A percentile compares a stretch with the other conserved stretches of the same genome.
Evolutionary conservation across 2,797 vertebrate species (phyloP).

Genomic region (Gallirallus australis): DNA sequence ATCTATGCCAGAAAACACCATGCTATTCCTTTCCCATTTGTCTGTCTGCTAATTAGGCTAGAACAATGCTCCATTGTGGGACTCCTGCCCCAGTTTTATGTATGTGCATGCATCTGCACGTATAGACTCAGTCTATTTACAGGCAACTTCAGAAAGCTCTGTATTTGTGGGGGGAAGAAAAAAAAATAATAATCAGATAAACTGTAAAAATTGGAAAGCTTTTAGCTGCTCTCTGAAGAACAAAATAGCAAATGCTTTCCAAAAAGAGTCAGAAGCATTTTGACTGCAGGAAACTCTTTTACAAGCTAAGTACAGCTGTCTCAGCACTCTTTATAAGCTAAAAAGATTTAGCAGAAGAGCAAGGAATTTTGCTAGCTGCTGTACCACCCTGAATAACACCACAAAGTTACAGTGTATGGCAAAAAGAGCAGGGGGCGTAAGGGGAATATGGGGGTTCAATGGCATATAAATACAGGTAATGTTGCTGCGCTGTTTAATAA

Average conservation of each 20-base stretch:
- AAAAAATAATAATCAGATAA: not conserved
- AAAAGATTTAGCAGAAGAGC: not conserved
- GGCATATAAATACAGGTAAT: not conserved
- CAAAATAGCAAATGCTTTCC: not conserved
- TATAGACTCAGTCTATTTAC: conserved; percentile 37
- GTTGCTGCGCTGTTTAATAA: not conserved
- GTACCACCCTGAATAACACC: not conserved
- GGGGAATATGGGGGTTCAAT: not conserved
- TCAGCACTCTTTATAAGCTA: not conserved
- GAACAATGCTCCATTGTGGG: conserved; percentile 79
- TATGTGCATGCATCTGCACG: not conserved
- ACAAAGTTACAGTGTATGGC: not conserved
- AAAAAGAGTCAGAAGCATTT: not conserved
- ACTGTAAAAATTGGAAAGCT: not conserved
- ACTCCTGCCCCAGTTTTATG: not conserved
- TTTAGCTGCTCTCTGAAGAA: not conserved
- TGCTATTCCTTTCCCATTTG: conserved; percentile 56
- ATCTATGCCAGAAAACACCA: conserved; percentile 55
- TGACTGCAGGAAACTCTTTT: not conserved
- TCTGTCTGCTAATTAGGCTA: conserved; percentile 70
- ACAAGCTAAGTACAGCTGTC: not conserved
- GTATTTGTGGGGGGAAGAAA: not conserved
- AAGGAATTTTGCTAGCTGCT: not conserved
- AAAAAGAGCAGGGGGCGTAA: not conserved
- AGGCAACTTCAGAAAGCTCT: not conserved